Evolutionary conservation across 2,797 vertebrate species (phyloP), one percentile per base, ranked within the genome.

Genomic region (Molossus molossus): DNA sequence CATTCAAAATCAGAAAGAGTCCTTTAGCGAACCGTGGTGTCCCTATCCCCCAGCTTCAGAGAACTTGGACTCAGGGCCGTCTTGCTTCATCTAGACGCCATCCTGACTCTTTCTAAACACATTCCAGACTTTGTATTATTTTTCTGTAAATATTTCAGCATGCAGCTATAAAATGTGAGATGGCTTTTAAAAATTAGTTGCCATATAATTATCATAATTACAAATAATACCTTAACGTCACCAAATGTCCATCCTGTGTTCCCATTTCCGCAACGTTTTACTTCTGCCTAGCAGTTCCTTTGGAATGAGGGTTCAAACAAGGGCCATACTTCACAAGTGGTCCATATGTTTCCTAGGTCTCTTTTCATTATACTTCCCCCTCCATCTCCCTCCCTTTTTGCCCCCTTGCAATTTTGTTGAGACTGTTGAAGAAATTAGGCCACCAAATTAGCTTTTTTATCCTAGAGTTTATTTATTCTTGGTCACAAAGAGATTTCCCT

Each of bases 371-470:
- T 0, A 75, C 5, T 20, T 33, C 9, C 4, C 9, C 57, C 10
- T n/a, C 53, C 18, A 12, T 50, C 81, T 64, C 29, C 48, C 81
- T 64, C 33, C 33, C n/a, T 87, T 48, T 25, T 45, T 37, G 48
- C 27, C 48, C 3, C 37, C 27, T 79, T 20, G 8, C 48, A 57
- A 64, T 37, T 37, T 33, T 37, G 45, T 58, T 87, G 58, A 20
- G 21, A 14, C 70, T 70, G 25, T 69, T 73, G 18, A 79, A 87
- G 23, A 73, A 94, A 87, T 4, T n/a, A n/a, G 90, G 67, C 76
- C 27, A 87, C 29, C 48, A 79, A 64, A 92, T 48, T 75, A 64
- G n/a, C 29, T 94, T 93, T 80, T 96, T 93, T 81, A 48, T 91
- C 45, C 37, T 73, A 53, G 18, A 72, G 6, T 80, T 93, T 77